Percentiles rank a stretch among this genome's conserved stretches.
phyloP scores from a whole-genome alignment of 2,113 vertebrate genomes.

The Tichodroma muraria region DNA sequence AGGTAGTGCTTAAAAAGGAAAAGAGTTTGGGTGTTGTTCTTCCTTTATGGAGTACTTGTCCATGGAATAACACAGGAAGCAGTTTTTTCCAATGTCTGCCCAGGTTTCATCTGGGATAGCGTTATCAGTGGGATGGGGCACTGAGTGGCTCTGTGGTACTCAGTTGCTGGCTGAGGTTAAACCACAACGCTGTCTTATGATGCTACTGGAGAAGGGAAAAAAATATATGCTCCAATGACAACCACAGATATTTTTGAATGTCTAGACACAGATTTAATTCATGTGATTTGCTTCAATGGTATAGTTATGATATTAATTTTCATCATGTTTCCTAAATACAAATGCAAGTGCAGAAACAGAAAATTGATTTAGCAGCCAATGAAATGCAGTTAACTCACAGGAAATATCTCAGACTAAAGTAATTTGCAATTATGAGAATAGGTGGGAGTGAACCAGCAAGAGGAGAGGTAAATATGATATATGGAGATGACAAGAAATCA shows the following conservation, averaged over 20 bases:
- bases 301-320: constrained; percentile 51
- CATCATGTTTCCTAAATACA: constrained; percentile 27
- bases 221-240: background rate
- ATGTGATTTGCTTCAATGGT: constrained; percentile 24
- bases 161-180: background rate
- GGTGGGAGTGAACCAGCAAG: background rate
- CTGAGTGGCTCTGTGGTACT: background rate
- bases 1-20: background rate
- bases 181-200: background rate
- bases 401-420: background rate
- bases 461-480: background rate
- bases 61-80: background rate
- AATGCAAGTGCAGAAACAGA: constrained; percentile 25
- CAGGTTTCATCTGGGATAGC: background rate
- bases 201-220: background rate
- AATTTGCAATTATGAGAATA: background rate
- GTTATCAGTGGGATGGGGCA: background rate
- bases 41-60: background rate
- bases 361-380: constrained; percentile 17
- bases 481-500: background rate
- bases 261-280: constrained; percentile 2
- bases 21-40: background rate
- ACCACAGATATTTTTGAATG: constrained; percentile 18
- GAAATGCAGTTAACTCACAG: background rate
- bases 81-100: background rate